Evolutionary conservation across 2,113 vertebrate species (phyloP).

Genomic region (Myanophis thanlyinensis): DNA sequence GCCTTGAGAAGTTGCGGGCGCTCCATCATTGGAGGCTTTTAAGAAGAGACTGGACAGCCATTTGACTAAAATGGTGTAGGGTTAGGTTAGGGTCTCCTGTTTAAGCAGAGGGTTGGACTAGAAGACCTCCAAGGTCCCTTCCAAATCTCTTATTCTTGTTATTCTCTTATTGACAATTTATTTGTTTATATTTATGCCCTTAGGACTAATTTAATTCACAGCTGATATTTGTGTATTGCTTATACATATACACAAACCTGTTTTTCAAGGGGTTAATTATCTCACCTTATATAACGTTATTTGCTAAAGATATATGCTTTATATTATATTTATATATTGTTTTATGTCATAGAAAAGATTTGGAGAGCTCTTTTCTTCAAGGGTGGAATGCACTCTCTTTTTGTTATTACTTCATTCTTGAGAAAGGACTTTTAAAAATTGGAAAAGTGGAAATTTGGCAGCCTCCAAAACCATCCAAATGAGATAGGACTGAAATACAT

Average conservation of each 20-base stretch:
- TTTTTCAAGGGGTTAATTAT: slow-evolving; percentile 58
- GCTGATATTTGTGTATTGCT: slow-evolving; percentile 65
- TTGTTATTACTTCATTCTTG: slow-evolving; percentile 67
- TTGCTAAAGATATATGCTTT: slow-evolving; percentile 61
- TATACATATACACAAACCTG: slow-evolving; percentile 60
- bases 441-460: slow-evolving; percentile 77
- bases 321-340: slow-evolving; percentile 50
- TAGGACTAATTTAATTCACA: slow-evolving; percentile 58
- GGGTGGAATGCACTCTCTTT: slow-evolving; percentile 65
- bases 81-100: too few relatives aligned
- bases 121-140: not conserved
- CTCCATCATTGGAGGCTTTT: not conserved
- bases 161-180: slow-evolving; percentile 26
- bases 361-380: slow-evolving; percentile 40
- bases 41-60: not conserved
- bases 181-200: slow-evolving; percentile 60
- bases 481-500: slow-evolving; percentile 73
- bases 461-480: slow-evolving; percentile 77
- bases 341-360: slow-evolving; percentile 68
- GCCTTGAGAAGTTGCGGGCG: not conserved
- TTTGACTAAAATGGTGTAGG: not conserved
- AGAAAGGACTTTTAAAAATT: slow-evolving; percentile 79
- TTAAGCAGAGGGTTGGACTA: not conserved
- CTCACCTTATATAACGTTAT: slow-evolving; percentile 52
- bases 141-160: not conserved